Percentiles rank a stretch among this genome's conserved stretches.
Evolutionary conservation across 2,888 invertebrate species (phyloP).

Genomic region (Tetropium fuscum): DNA sequence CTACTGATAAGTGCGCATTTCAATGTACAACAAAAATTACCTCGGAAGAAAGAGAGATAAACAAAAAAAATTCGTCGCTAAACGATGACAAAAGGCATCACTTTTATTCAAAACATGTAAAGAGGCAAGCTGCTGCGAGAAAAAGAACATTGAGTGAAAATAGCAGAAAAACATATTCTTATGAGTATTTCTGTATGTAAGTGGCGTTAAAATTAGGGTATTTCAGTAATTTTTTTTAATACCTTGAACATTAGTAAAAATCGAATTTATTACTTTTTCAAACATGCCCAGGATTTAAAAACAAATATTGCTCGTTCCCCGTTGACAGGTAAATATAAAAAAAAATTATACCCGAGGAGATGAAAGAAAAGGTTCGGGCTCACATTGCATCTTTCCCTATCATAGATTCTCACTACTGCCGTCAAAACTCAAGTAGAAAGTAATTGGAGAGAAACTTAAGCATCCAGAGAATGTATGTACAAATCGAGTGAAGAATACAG

Average conservation of each 20-base stretch:
- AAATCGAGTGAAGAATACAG: neutral
- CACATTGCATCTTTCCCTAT: neutral
- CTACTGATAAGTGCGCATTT: neutral
- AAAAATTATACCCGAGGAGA: neutral
- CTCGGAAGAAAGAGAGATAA: neutral
- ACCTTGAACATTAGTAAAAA: neutral
- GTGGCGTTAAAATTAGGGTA: neutral
- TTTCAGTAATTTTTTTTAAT: neutral
- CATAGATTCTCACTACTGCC: neutral
- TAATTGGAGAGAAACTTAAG: neutral
- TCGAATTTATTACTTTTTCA: neutral
- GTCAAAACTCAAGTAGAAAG: neutral
- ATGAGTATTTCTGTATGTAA: neutral
- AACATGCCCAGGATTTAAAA: neutral
- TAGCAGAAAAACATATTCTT: neutral
- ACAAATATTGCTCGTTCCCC: neutral
- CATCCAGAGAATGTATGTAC: neutral
- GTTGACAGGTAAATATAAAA: neutral
- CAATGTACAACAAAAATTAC: neutral
- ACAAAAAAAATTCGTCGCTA: neutral
- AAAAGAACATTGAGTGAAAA: neutral
- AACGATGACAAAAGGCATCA: neutral
- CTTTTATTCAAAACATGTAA: neutral
- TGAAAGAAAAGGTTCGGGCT: neutral
- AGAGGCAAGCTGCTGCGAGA: neutral